Conservation (phyloP, 2,888 invertebrate species). For the Meliscaeva auricollis region DNA sequence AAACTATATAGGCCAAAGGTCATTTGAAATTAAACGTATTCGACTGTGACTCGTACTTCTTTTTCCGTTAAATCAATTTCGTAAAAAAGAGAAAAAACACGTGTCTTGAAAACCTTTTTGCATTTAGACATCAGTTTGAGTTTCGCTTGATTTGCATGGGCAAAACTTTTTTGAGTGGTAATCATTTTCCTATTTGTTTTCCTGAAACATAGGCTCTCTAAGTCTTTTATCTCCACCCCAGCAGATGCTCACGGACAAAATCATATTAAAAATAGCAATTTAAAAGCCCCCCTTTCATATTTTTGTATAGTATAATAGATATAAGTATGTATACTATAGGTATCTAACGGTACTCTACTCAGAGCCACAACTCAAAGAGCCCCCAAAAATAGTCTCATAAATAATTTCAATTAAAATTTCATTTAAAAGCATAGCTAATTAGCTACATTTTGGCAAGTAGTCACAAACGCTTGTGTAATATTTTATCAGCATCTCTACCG, state of each 20-base stretch:
- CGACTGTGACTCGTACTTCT: too few species aligned
- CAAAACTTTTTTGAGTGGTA: background rate
- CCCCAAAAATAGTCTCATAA: conserved; percentile 49
- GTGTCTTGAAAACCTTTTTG: too few species aligned
- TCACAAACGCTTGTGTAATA: conserved; percentile 21
- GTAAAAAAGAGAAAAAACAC: too few species aligned
- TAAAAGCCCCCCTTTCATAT: conserved; percentile 2
- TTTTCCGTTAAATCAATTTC: too few species aligned
- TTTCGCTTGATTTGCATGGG: background rate
- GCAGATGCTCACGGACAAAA: conserved; percentile 48
- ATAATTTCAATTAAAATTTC: conserved; percentile 69
- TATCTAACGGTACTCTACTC: background rate
- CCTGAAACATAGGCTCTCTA: background rate
- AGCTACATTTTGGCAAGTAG: conserved; percentile 42
- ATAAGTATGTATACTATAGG: too few species aligned
- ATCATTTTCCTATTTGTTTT: conserved; percentile 20
- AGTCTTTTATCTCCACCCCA: conserved; percentile 17
- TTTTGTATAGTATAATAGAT: background rate
- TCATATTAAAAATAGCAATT: conserved; percentile 55
- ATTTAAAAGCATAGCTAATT: conserved; percentile 59
- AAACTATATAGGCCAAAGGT: too few species aligned
- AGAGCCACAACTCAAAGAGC: conserved; percentile 5
- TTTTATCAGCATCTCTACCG: conserved; percentile 40
- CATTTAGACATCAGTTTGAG: background rate
- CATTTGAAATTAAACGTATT: too few species aligned